Evolutionary conservation across 2,888 invertebrate species (phyloP).

Genomic region (Acrocyrtus sp.): DNA sequence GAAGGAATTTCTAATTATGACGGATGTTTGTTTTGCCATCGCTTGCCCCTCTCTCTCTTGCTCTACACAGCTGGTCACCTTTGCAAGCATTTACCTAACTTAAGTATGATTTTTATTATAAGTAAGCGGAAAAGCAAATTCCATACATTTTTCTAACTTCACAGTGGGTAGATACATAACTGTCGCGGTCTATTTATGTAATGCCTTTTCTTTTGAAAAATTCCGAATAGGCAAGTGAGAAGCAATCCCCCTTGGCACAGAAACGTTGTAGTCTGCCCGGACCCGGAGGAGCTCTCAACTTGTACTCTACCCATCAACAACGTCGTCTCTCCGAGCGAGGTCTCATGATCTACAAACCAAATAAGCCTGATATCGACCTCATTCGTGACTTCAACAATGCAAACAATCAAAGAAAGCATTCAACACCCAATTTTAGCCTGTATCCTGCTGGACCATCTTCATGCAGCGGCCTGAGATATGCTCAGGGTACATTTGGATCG

Average conservation of each 20-base stretch:
- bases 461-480: slow-evolving; percentile 35
- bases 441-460: slow-evolving; percentile 38
- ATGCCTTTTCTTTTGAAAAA: not conserved
- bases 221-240: slow-evolving; percentile 51
- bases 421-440: slow-evolving; percentile 52
- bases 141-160: no score
- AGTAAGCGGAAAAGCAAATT: no score
- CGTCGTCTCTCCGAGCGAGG: slow-evolving; percentile 62
- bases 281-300: slow-evolving; percentile 49
- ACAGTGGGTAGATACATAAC: no score
- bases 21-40: no score
- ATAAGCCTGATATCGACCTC: slow-evolving; percentile 63
- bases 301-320: slow-evolving; percentile 61
- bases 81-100: no score
- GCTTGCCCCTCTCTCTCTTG: no score
- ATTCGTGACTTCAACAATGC: slow-evolving; percentile 62
- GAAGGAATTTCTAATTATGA: no score
- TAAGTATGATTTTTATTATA: no score
- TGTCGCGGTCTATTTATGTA: not conserved
- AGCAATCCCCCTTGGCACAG: slow-evolving; percentile 51
- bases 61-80: no score
- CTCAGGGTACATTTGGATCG: slow-evolving; percentile 49
- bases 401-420: slow-evolving; percentile 53
- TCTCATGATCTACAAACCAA: slow-evolving; percentile 61
- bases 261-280: slow-evolving; percentile 61